phyloP scores from a whole-genome alignment of 35 echinoderm and acorn worm species.

The Eucidaris tribuloides region DNA sequence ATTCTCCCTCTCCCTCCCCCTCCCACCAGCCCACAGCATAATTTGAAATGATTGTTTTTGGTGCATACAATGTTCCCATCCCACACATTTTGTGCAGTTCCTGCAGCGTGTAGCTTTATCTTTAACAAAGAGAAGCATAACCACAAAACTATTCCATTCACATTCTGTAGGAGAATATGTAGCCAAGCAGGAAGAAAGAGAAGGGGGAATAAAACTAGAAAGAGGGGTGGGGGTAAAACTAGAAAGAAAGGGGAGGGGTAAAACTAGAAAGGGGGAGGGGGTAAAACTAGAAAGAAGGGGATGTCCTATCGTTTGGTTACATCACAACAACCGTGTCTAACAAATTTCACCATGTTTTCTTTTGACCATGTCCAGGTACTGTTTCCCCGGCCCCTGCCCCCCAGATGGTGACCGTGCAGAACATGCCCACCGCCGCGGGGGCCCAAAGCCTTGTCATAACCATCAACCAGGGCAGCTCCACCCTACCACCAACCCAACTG shows the following conservation, averaged over 20 bases:
- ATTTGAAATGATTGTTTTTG: too few species aligned
- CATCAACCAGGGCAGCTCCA: conserved; percentile 62
- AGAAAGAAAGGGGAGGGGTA: neutral
- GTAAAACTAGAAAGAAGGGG: neutral
- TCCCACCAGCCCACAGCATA: too few species aligned
- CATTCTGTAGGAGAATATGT: too few species aligned
- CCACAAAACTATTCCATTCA: too few species aligned
- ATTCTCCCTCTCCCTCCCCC: too few species aligned
- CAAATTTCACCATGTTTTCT: neutral
- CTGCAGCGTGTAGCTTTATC: too few species aligned
- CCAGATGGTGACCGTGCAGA: conserved; percentile 71
- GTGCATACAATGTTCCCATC: too few species aligned
- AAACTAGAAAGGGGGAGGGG: neutral
- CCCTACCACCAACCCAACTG: conserved; percentile 57
- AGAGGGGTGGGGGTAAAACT: neutral
- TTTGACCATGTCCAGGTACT: neutral
- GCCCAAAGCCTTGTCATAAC: conserved; percentile 81
- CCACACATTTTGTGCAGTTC: too few species aligned
- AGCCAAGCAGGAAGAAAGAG: too few species aligned
- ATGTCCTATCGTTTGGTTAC: neutral
- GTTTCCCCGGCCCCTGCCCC: neutral
- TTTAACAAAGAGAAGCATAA: too few species aligned
- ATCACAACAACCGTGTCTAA: neutral
- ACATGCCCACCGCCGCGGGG: conserved; percentile 41
- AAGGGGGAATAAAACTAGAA: too few species aligned